phyloP scores from a whole-genome alignment of 1,140 invertebrate genomes.

The Pectinophora gossypiella region DNA sequence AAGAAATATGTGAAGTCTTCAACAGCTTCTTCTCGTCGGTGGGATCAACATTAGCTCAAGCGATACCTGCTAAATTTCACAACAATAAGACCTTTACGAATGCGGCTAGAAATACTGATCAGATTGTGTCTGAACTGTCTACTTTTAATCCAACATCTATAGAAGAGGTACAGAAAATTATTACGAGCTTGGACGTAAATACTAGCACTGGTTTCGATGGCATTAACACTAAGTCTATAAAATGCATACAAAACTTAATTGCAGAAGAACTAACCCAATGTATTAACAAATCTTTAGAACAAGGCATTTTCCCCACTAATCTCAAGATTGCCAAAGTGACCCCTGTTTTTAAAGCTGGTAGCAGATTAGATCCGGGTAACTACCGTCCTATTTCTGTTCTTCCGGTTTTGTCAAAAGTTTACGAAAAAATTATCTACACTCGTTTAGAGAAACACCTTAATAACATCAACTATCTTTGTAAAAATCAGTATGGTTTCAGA shows the following conservation, averaged over 20 bases:
- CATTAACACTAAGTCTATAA: constrained; percentile 12
- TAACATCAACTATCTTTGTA: background rate
- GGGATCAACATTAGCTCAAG: constrained; percentile 17
- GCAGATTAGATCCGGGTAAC: background rate
- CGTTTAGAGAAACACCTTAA: background rate
- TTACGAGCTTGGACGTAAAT: constrained; percentile 13
- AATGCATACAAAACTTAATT: constrained; percentile 10
- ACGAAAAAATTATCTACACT: background rate
- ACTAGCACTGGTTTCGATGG: constrained; percentile 17
- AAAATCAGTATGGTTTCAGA: background rate
- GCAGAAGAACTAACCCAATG: background rate
- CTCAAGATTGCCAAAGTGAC: background rate
- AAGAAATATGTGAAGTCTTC: constrained; percentile 23
- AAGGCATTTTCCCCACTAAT: background rate
- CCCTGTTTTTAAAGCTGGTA: background rate
- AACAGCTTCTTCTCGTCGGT: constrained; percentile 24
- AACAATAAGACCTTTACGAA: background rate
- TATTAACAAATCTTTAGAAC: background rate
- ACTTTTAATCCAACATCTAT: background rate
- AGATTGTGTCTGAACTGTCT: background rate
- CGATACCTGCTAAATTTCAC: constrained; percentile 13
- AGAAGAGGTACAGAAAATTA: constrained; percentile 12
- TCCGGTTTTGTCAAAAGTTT: background rate
- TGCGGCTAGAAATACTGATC: background rate
- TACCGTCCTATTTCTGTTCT: background rate